Evolutionary conservation across 2,888 invertebrate species (phyloP), one percentile per base, ranked within the genome.

Genomic region (Deilephila porcellus): DNA sequence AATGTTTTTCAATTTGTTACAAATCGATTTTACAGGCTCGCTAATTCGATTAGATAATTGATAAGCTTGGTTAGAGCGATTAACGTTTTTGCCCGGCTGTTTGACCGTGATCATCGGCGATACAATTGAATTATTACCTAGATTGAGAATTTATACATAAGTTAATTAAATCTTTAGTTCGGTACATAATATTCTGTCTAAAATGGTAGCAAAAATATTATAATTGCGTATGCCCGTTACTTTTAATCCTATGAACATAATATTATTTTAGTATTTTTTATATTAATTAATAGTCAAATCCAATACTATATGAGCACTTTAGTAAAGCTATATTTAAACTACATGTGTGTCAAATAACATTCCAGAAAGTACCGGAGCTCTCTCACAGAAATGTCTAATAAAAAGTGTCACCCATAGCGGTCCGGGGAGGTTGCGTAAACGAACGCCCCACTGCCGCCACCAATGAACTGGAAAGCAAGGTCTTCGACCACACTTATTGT

Each of bases 381-480:
- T 82, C 80, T 80, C 79, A 81, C 82, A 80, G 83, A 84, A 86
- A 83, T 82, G 76, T 76, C 82, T 82, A 81, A 85, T 86, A 91
- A 92, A 93, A 90, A 89, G 89, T 88, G 89, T 90, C 90, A 89
- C 89, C 87, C 85, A 90, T 86, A 88, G 86, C 84, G 81, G 78
- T 79, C 72, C 77, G 77, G 81, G 75, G 74, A 76, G 82, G 82
- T 94, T 94, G 91, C 93, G 93, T 86, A 93, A 93, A 83, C 84
- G 77, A 85, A 82, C 87, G 91, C 88, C 89, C 91, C 91, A 90
- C 89, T 90, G 90, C 86, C 86, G 89, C 78, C 86, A 85, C 88
- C 93, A 93, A 86, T 93, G 91, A 90, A 94, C 90, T 93, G 94
- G 93, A 94, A 94, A 92, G 91, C 94, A 94, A 94, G 94, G 94